Percentiles rank a stretch among this genome's conserved stretches.
These are phyloP conservation scores for Brachirus orientalis DNA, from an alignment of 2,113 vertebrate genomes.

Conservation along the genomic window DNA sequence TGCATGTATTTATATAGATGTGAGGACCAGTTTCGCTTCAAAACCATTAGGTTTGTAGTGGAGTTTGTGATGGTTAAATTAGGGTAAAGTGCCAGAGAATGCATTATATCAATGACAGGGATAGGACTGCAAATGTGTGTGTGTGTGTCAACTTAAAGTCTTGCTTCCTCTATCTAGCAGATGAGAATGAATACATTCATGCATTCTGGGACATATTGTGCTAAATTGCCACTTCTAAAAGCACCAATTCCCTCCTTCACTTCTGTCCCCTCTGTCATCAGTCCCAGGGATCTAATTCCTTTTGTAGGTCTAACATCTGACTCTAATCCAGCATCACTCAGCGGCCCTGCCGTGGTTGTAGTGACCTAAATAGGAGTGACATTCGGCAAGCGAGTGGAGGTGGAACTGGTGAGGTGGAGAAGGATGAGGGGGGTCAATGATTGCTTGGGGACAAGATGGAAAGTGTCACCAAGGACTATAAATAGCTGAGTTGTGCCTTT, in stretches of 20 bases:
- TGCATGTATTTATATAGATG: not conserved
- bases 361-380: conserved; percentile 79
- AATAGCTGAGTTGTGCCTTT: conserved; percentile 52
- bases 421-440: conserved; percentile 49
- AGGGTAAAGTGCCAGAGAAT: not conserved
- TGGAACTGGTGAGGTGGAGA: conserved; percentile 53
- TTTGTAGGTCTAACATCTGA: conserved; percentile 44
- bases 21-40: not conserved
- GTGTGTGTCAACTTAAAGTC: not conserved
- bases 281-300: conserved; percentile 47
- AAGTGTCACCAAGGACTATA: conserved; percentile 54
- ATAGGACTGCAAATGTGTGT: not conserved
- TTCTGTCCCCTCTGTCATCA: conserved; percentile 19
- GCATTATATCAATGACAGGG: not conserved
- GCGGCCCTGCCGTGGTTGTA: conserved; percentile 32
- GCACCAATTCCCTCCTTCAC: conserved; percentile 18
- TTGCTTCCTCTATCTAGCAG: not conserved
- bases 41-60: no score
- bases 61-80: not conserved
- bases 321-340: conserved; percentile 40
- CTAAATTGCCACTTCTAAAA: conserved; percentile 20
- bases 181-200: conserved; percentile 18
- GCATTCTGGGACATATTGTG: conserved; percentile 13
- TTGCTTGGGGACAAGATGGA: conserved; percentile 61
- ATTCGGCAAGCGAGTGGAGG: conserved; percentile 49